These are phyloP conservation scores for Macrotus californicus DNA, from an alignment of 2,113 vertebrate genomes.

Conservation along the genomic window DNA sequence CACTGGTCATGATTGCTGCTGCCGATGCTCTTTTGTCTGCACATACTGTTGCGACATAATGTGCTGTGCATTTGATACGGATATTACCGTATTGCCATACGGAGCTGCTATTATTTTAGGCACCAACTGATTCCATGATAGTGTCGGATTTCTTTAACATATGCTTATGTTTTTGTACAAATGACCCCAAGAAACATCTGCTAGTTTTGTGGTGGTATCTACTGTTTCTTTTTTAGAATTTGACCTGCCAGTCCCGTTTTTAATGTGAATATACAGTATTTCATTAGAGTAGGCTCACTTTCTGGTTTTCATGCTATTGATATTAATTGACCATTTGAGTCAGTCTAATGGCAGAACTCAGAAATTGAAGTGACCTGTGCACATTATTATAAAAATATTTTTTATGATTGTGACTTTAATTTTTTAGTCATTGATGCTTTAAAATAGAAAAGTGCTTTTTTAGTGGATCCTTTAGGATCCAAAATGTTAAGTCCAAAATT, in stretches of 20 bases:
- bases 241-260: conserved; percentile 73
- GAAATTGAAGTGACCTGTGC: conserved; percentile 15
- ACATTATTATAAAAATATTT: conserved; percentile 12
- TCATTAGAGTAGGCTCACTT: conserved; percentile 36
- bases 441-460: background rate
- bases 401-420: background rate
- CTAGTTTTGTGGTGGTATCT: conserved; percentile 83
- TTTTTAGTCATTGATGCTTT: background rate
- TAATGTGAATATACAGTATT: conserved; percentile 61
- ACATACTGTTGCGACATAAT: conserved; percentile 77
- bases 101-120: conserved; percentile 83
- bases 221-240: conserved; percentile 79
- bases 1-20: conserved; percentile 55
- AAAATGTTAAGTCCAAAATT: background rate
- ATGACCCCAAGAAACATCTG: conserved; percentile 86
- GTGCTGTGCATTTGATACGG: conserved; percentile 81
- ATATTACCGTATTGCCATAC: conserved; percentile 82
- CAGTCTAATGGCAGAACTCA: conserved; percentile 7
- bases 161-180: conserved; percentile 87
- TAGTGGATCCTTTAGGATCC: background rate
- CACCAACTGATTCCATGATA: conserved; percentile 83
- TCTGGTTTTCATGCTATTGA: conserved; percentile 41
- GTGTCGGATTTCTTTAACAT: conserved; percentile 87
- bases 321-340: background rate
- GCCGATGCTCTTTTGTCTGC: conserved; percentile 76